These are phyloP conservation scores for Paramormyrops kingsleyae DNA, from an alignment of 2,113 vertebrate species.

Conservation along the genomic window DNA sequence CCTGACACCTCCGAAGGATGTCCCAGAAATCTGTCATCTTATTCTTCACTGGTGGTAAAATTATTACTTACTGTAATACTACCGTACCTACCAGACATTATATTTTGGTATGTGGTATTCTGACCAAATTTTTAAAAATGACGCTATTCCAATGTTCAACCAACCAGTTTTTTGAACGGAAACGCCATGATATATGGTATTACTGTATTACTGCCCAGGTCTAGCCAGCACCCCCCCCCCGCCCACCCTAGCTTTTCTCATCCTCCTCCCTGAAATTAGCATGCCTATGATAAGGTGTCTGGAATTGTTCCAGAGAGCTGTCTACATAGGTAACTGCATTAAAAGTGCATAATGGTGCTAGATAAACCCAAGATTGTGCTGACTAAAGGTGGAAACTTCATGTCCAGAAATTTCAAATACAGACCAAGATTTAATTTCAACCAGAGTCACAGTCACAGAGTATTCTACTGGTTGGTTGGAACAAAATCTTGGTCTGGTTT, in stretches of 20 bases:
- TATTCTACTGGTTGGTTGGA: neutral
- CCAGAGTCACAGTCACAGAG: too few relatives aligned
- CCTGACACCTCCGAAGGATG: neutral
- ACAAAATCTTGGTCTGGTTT: neutral
- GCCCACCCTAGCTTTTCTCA: neutral
- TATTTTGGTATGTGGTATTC: neutral
- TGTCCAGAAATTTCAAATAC: too few relatives aligned
- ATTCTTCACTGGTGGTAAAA: neutral
- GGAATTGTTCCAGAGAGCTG: neutral
- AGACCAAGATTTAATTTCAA: neutral
- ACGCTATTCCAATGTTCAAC: neutral
- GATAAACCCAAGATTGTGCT: too few relatives aligned
- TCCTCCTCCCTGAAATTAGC: neutral
- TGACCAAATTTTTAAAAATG: neutral
- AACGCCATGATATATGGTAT: neutral
- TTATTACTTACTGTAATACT: neutral
- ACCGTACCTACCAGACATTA: neutral
- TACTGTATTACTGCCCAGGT: neutral
- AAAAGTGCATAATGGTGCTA: neutral
- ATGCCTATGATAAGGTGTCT: neutral
- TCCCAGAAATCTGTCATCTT: neutral
- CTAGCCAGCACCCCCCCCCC: neutral
- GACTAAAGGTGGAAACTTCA: too few relatives aligned
- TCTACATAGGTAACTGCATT: neutral
- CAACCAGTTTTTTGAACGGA: too few relatives aligned